Evolutionary conservation across 2,797 vertebrate genomes (phyloP), one percentile per base, ranked within the genome.

Genomic region (Hybognathus amarus): DNA sequence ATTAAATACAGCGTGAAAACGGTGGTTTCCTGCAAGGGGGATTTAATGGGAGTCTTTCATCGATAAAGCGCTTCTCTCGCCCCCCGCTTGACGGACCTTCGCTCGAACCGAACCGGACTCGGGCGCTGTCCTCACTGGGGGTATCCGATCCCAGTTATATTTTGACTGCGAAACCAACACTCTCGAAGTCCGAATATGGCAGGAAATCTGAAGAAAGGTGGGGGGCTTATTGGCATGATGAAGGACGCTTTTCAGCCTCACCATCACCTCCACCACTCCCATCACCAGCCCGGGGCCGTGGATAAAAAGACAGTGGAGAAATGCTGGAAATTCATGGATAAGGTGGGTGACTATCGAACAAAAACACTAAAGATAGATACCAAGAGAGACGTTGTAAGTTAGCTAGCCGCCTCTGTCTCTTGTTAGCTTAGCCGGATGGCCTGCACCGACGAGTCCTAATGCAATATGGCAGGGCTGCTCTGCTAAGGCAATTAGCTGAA

Each of bases 231-330:
- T 90, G 97, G 97, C 85, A 96, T 98, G 92, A 98, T 98, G 96
- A 99, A 99, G 94, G 98, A 99, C 95, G 97, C 98, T 81, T 98
- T 99, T 90, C 98, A 99, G 94, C 98, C 98, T n/a, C 96, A 97
- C 92, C 94, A 96, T 87, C 96, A 97, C 91, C 96, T 97, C 92
- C 97, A 97, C 92, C 96, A 98, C 95, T 94, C 97, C 88, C 96
- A 98, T 84, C 96, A 98, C 91, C 97, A 97, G 89, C 97, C 97
- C 11, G 96, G 97, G 86, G 90, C 96, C 85, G 98, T 98, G 93
- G 98, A 99, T 94, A 98, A 98, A 92, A 98, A 97, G 94, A 97
- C 96, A 71, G 97, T 98, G 94, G 98, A 99, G 94, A 99, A 98
- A 93, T 98, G 97, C 90, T 98, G 97, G 97, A 99, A 99, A 89